phyloP scores from a whole-genome alignment of 2,888 invertebrate species.

The Sthenelais limicola region DNA sequence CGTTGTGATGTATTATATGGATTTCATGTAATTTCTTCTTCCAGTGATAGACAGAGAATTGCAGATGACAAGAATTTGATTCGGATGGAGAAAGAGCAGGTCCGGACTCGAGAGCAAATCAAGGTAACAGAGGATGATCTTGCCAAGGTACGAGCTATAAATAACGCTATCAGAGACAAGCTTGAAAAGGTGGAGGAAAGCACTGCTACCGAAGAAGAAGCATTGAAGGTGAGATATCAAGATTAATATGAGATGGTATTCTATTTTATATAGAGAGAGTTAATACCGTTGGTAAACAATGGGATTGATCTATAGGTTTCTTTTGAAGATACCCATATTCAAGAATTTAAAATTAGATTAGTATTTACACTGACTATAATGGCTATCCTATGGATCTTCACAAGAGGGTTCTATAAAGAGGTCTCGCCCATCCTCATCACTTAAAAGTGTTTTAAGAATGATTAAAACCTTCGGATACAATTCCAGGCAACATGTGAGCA shows the following conservation, averaged over 20 bases:
- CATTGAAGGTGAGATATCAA: slow-evolving; percentile 58
- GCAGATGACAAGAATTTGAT: slow-evolving; percentile 66
- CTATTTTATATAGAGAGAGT: not conserved
- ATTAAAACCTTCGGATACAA: not conserved
- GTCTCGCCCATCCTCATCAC: too few relatives aligned
- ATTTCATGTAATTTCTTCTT: slow-evolving; percentile 10
- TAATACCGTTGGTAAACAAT: too few relatives aligned
- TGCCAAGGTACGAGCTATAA: slow-evolving; percentile 56
- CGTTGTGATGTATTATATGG: too few relatives aligned
- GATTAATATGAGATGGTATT: too few relatives aligned
- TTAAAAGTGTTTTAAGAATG: not conserved
- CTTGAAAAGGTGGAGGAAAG: slow-evolving; percentile 64
- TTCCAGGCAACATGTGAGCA: slow-evolving; percentile 62
- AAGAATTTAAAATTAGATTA: not conserved
- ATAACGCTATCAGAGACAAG: slow-evolving; percentile 59
- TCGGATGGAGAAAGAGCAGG: slow-evolving; percentile 65
- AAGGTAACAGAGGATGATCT: slow-evolving; percentile 63
- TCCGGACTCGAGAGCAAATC: slow-evolving; percentile 59
- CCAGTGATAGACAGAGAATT: slow-evolving; percentile 63
- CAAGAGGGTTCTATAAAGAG: too few relatives aligned
- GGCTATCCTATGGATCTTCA: not conserved
- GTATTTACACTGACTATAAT: not conserved
- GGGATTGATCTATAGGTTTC: too few relatives aligned
- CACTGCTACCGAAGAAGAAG: slow-evolving; percentile 63
- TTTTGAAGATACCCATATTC: not conserved